Evolutionary conservation across 2,113 vertebrate species (phyloP), one percentile per base, ranked within the genome.

Genomic region (Coreoperca whiteheadi): DNA sequence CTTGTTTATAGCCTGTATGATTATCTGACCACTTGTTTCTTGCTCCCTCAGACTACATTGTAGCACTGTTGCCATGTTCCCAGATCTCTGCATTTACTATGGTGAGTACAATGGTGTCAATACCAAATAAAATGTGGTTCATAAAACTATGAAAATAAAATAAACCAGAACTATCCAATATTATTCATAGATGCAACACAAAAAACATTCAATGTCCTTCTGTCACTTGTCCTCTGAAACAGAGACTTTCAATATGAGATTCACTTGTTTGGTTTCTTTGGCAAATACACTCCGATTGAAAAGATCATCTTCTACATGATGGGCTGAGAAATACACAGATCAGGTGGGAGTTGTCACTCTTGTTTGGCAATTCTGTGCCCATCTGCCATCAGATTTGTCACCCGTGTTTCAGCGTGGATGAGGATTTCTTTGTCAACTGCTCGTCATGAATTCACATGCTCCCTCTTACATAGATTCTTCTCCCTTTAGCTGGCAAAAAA

Each of bases 321-420:
- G 54, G 10, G 14, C 1, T 34, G 53, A 67, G 41, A 60, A 48
- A 56, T 56, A 53, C 59, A 75, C 65, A 61, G 70, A 82, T 75
- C 46, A 74, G 76, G 65, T 80, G 72, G 83, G 79, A 85, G 56
- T 57, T 57, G 46, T 73, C 7, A 15, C 68, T 67, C 63, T 37
- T 51, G 61, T 77, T 82, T 71, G 15, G 59, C 32, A 34, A 59
- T 66, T 65, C 73, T 53, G 72, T 34, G 57, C 59, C 74, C 67
- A 84, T 76, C 81, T 84, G 81, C 28, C 57, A 51, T 66, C 82
- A 66, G 23, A 48, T 79, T 69, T 82, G 46, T 78, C 81, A 60
- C 8, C 64, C 5, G 4, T 16, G 39, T 77, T 65, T 71, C 50
- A 64, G 28, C 11, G 34, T 74, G 41, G 37, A 72, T 73, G 23